These are phyloP conservation scores for Copidosoma aretas DNA, from an alignment of 2,888 invertebrate genomes.

Conservation along the genomic window DNA sequence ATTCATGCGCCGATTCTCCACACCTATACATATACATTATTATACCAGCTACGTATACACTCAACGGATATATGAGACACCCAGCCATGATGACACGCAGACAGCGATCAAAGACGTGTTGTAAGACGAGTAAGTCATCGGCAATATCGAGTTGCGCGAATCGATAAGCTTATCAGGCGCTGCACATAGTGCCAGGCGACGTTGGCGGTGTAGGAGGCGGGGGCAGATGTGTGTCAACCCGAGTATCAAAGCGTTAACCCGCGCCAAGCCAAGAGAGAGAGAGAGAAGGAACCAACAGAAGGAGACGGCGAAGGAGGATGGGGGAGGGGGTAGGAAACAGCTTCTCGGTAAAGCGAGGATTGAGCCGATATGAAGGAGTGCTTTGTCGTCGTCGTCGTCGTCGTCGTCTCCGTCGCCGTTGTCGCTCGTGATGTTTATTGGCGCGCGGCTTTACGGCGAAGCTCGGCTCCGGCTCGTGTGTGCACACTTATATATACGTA, in stretches of 20 bases:
- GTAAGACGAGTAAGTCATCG: constrained; percentile 14
- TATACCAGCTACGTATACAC: background rate
- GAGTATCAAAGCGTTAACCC: background rate
- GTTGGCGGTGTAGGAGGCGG: background rate
- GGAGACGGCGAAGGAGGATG: too few species aligned
- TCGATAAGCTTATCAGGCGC: constrained; percentile 37
- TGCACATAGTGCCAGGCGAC: constrained; percentile 17
- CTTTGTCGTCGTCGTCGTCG: background rate
- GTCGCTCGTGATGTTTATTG: background rate
- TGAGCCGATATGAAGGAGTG: background rate
- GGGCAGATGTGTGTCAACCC: background rate
- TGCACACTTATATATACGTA: background rate
- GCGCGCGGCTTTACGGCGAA: background rate
- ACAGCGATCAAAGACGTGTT: background rate
- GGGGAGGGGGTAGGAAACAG: background rate
- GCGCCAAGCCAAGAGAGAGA: background rate
- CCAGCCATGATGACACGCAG: background rate
- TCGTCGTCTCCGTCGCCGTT: background rate
- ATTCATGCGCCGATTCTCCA: too few species aligned
- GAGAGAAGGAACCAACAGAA: too few species aligned
- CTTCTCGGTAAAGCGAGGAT: background rate
- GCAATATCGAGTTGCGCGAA: background rate
- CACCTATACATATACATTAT: background rate
- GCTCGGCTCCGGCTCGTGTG: background rate
- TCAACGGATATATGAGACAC: too few species aligned